Percentiles rank a stretch among this genome's conserved stretches.
Evolutionary conservation across 2,797 vertebrate species (phyloP).

Genomic region (Austrolebias charrua): DNA sequence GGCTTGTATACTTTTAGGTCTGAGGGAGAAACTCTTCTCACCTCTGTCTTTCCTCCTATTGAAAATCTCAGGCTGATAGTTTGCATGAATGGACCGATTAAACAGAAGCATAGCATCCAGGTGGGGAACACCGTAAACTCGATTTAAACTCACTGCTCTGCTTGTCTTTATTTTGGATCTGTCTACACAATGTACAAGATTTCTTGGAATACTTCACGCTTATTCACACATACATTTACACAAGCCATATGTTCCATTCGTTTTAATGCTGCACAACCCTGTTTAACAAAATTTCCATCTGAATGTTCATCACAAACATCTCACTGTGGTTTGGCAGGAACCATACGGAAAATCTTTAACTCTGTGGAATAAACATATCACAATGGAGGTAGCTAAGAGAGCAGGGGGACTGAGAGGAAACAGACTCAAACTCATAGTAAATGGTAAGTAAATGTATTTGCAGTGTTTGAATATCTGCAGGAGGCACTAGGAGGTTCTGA

Average conservation of each 20-base stretch:
- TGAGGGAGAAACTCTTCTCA: slow-evolving; percentile 30
- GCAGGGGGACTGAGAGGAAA: too few species aligned
- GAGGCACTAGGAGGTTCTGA: too few species aligned
- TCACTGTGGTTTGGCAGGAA: slow-evolving; percentile 63
- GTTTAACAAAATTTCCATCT: slow-evolving; percentile 65
- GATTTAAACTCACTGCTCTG: slow-evolving; percentile 13
- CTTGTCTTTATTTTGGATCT: neutral
- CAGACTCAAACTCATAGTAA: too few species aligned
- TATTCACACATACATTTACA: slow-evolving; percentile 20
- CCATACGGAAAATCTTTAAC: slow-evolving; percentile 73
- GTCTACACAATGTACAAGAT: slow-evolving; percentile 15
- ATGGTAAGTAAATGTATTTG: too few species aligned
- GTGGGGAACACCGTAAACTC: slow-evolving; percentile 11
- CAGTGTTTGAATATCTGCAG: too few species aligned
- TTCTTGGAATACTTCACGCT: slow-evolving; percentile 34
- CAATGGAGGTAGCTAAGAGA: too few species aligned
- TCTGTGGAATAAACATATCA: slow-evolving; percentile 27
- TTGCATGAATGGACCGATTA: slow-evolving; percentile 31
- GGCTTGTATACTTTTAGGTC: slow-evolving; percentile 39
- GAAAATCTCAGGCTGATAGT: slow-evolving; percentile 38
- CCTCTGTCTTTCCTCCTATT: slow-evolving; percentile 19
- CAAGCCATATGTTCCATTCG: slow-evolving; percentile 5
- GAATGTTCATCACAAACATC: slow-evolving; percentile 64
- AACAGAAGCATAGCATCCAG: slow-evolving; percentile 30
- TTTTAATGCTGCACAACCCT: slow-evolving; percentile 43